Evolutionary conservation across 2,888 invertebrate species (phyloP), one percentile per base, ranked within the genome.

Genomic region (Rhaphigaster nebulosa): DNA sequence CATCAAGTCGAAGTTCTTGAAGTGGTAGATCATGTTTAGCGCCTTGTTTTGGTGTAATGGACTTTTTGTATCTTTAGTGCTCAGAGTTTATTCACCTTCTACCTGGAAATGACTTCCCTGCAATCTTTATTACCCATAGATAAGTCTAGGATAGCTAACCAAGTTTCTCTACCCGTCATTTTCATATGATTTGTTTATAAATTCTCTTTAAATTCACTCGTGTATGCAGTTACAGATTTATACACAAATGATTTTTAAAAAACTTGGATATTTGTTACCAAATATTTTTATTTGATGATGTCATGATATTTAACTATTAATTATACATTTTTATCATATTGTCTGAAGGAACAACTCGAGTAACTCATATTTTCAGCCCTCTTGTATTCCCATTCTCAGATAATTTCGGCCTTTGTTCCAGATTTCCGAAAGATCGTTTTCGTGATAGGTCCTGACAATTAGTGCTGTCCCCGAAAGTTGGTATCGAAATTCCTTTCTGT

Each of bases 361-460:
- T 56, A 56, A 56, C 56, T 56, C 56, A 26, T 10, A n/a, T 3
- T 65, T 29, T 29, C 65, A n/a, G 15, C 3, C 15, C 0, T 15
- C 4, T 60, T 60, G 60, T 60, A 10, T 5, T 56, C 26, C 23
- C 4, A 23, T 56, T 56, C 60, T 65, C n/a, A 4, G 3, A 29
- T 29, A 65, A 65, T 65, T 65, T 65, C 65, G 29, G 18, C 29
- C 29, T 65, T n/a, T 23, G 70, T 38, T 38, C 20, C 38, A 38
- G 34, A 76, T 76, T 76, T 76, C 38, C 70, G 70, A 76, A 76
- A 76, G 34, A 23, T 76, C 38, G 70, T 38, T 76, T 76, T 76
- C 70, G 70, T 76, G 70, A 76, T 76, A 76, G 34, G 70, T 76
- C 38, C 38, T 76, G 38, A 38, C 34, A 76, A 76, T 76, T 76